Conservation (phyloP, 2,888 invertebrate genomes). For the Apomyelois bistriatella region DNA sequence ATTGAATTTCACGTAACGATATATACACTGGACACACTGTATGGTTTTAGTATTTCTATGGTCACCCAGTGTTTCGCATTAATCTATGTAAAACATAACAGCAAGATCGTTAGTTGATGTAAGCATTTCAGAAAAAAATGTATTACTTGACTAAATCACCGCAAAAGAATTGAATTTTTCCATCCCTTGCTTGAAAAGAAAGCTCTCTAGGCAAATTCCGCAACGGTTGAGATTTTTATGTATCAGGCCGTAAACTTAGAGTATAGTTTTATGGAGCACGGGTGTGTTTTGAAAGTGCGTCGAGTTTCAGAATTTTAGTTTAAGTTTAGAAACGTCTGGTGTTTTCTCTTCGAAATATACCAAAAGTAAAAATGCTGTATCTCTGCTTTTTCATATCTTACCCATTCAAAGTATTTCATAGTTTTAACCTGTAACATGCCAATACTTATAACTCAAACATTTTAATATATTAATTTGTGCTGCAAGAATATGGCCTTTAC, state of each 20-base stretch:
- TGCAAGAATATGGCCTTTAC: no score
- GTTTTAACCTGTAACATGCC: no score
- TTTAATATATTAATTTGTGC: no score
- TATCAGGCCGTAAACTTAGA: constrained; percentile 46
- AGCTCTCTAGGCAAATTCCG: constrained; percentile 43
- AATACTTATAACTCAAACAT: no score
- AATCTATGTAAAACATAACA: no score
- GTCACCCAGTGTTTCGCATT: no score
- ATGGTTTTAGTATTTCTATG: no score
- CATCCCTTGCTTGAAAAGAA: constrained; percentile 30
- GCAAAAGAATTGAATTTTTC: constrained; percentile 28
- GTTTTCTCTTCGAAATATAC: not conserved
- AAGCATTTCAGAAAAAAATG: not conserved
- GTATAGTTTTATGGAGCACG: constrained; percentile 48
- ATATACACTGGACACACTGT: no score
- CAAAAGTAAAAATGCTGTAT: not conserved
- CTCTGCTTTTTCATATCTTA: not conserved
- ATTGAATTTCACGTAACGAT: no score
- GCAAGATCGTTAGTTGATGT: no score
- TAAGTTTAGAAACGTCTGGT: constrained; percentile 11
- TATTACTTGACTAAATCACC: constrained; percentile 9
- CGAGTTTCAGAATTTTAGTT: constrained; percentile 41
- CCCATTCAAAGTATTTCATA: no score
- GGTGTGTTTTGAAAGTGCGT: constrained; percentile 49
- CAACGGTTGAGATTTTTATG: constrained; percentile 46